Conservation (phyloP, 2,113 vertebrate species). For the Oreochromis spilurus region DNA sequence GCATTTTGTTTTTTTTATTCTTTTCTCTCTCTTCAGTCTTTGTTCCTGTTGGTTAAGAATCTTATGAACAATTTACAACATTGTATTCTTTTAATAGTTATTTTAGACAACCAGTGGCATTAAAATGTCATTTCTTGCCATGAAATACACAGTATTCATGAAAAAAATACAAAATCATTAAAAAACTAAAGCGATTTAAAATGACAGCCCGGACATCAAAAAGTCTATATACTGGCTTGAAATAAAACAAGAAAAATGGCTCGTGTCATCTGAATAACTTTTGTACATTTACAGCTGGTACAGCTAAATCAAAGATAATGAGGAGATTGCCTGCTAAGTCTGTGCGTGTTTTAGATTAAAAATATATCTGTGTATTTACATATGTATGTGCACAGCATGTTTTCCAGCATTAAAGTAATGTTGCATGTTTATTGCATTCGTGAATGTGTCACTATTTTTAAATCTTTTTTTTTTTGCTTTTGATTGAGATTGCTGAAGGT, state of each 20-base stretch:
- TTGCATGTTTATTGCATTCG: constrained; percentile 72
- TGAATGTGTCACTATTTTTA: constrained; percentile 13
- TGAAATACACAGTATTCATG: constrained; percentile 34
- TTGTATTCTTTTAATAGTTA: neutral
- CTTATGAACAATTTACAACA: neutral
- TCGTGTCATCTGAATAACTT: constrained; percentile 9
- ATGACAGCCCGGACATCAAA: constrained; percentile 23
- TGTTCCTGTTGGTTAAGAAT: neutral
- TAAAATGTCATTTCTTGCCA: constrained; percentile 24
- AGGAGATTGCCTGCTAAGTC: constrained; percentile 8
- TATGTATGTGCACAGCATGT: constrained; percentile 53
- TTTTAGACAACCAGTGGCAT: constrained; percentile 23
- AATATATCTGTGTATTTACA: constrained; percentile 67
- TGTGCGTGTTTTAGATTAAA: constrained; percentile 54
- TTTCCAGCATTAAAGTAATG: constrained; percentile 60
- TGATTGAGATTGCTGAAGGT: neutral
- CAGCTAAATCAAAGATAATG: constrained; percentile 2
- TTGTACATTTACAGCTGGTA: constrained; percentile 13
- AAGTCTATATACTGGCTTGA: neutral
- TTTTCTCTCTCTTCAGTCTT: neutral
- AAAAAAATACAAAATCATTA: constrained; percentile 21
- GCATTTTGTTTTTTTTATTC: neutral
- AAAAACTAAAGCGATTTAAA: constrained; percentile 28
- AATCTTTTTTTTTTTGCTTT: neutral
- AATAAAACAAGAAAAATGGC: constrained; percentile 41